Evolutionary conservation across 2,113 vertebrate genomes (phyloP), one percentile per base, ranked within the genome.

Genomic region (Sorex fumeus): DNA sequence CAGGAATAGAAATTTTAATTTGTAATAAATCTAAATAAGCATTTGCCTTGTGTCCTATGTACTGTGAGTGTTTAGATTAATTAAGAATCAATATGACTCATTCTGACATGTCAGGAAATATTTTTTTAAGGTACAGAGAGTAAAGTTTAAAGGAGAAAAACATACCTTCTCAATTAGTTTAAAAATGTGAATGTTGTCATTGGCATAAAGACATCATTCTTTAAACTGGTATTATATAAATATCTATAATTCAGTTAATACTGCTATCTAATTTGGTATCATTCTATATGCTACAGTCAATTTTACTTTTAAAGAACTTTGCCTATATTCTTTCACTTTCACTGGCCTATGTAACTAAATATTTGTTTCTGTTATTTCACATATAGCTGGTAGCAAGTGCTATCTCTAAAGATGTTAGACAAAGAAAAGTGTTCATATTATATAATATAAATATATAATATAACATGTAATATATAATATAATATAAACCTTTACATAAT

Each of bases 11-110:
- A 30, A 77, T 8, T 62, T 32, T 88, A 19, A 78, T 64, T 79
- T 16, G 4, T 90, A 88, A 19, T 23, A 57, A 71, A 90, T 91
- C 90, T 70, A 86, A 53, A n/a, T 67, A 84, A 74, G 23, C 27
- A 36, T 71, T 72, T 77, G 60, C 10, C 13, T 90, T 71, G 80
- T 40, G 18, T 3, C 47, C 36, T 34, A 8, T 76, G 70, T 28
- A 8, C 32, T 36, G 0, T 27, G 9, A 86, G 23, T 60, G 45
- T 72, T 94, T 60, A 13, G 19, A 77, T 85, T 75, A 90, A 88
- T 75, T 92, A 53, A 95, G 40, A 81, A 80, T 82, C 80, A 34
- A 12, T 47, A 4, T 91, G 86, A 93, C 32, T 93, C 71, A 88
- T 57, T 30, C 0, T 50, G 47, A 0, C 74, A 79, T 32, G 45